These are phyloP conservation scores for Aphelinus atriplicis DNA, from an alignment of 1,140 invertebrate genomes.

Conservation along the genomic window DNA sequence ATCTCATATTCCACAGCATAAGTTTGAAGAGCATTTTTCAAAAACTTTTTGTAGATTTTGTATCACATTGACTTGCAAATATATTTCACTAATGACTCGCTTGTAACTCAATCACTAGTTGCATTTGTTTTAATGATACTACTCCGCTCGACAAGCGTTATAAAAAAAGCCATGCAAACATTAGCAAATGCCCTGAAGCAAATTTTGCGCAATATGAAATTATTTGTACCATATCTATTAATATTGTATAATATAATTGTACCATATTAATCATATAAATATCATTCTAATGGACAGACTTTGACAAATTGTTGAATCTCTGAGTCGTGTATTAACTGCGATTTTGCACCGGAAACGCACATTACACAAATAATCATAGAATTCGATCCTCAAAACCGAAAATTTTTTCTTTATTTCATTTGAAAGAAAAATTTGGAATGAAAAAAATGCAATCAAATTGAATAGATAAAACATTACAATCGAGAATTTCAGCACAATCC, in stretches of 20 bases:
- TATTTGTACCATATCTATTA: background rate
- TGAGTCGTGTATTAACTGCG: slow-evolving; percentile 29
- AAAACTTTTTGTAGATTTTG: too few species aligned
- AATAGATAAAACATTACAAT: too few species aligned
- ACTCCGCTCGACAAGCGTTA: slow-evolving; percentile 1
- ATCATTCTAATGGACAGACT: background rate
- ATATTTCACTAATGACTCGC: too few species aligned
- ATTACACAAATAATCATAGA: slow-evolving; percentile 40
- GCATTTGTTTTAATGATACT: too few species aligned
- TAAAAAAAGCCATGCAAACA: slow-evolving; percentile 48
- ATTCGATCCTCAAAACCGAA: slow-evolving; percentile 33
- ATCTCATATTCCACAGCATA: too few species aligned
- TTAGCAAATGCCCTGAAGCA: slow-evolving; percentile 42
- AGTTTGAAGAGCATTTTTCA: too few species aligned
- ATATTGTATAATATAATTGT: background rate
- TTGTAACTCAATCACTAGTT: too few species aligned
- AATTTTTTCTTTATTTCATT: slow-evolving; percentile 15
- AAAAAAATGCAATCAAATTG: too few species aligned
- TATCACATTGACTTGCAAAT: too few species aligned
- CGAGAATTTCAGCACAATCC: too few species aligned
- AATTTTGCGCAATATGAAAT: slow-evolving; percentile 1
- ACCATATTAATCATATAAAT: slow-evolving; percentile 1
- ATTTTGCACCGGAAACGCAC: slow-evolving; percentile 61
- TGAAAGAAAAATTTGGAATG: too few species aligned
- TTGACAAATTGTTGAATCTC: too few species aligned